A percentile compares a stretch with the other conserved stretches of the same genome.
Conservation (phyloP, 2,888 invertebrate genomes). For the Tetragnatha montana region DNA sequence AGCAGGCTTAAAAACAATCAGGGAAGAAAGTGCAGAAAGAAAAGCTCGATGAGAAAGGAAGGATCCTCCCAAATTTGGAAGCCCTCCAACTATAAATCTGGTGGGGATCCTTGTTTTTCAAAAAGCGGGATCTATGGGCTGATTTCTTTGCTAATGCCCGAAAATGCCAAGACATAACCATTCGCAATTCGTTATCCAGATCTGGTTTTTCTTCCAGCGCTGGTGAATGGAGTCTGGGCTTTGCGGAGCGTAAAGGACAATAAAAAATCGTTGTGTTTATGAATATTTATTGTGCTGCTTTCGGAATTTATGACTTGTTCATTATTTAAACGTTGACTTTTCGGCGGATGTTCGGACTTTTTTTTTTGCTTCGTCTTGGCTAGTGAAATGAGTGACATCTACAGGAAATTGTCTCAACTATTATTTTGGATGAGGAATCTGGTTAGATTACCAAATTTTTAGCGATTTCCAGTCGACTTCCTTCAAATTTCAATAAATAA, state of each 20-base stretch:
- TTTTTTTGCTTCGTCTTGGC: no score
- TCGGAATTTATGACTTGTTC: not conserved
- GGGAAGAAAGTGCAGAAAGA: not conserved
- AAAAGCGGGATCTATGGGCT: conserved; percentile 16
- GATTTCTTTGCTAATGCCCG: conserved; percentile 43
- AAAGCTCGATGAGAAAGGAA: conserved; percentile 6
- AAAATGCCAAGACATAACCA: conserved; percentile 24
- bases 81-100: conserved; percentile 45
- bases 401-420: no score
- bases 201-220: conserved; percentile 22
- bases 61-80: conserved; percentile 70
- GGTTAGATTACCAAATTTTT: no score
- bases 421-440: no score
- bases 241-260: not conserved
- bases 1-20: not conserved
- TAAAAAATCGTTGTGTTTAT: not conserved
- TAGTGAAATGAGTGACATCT: no score
- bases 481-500: no score
- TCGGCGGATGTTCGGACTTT: not conserved
- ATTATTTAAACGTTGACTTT: not conserved
- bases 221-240: conserved; percentile 17
- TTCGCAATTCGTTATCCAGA: conserved; percentile 46
- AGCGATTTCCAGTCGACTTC: no score
- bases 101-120: conserved; percentile 22
- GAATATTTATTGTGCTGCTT: conserved; percentile 1